Evolutionary conservation across 2,113 vertebrate genomes (phyloP).

Genomic region (Gorilla gorilla): DNA sequence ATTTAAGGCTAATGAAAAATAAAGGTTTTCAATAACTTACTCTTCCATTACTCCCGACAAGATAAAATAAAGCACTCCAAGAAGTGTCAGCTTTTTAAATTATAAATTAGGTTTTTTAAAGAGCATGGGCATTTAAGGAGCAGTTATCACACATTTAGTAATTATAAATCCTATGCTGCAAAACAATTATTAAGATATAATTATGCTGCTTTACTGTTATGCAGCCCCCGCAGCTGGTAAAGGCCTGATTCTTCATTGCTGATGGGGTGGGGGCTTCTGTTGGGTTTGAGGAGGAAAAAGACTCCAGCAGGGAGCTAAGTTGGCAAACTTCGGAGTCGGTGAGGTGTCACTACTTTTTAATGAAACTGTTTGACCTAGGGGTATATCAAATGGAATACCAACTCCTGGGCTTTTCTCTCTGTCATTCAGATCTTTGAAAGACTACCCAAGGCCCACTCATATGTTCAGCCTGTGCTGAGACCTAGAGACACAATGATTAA

Average conservation of each 20-base stretch:
- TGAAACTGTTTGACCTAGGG: rapidly evolving
- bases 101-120: conserved; percentile 93
- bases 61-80: conserved; percentile 90
- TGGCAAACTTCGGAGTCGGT: rapidly evolving
- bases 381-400: rapidly evolving
- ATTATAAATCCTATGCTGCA: conserved; percentile 92
- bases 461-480: not conserved
- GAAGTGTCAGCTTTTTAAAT: conserved; percentile 92
- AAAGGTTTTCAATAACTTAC: conserved; percentile 91
- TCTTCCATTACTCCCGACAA: conserved; percentile 91
- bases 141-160: conserved; percentile 93
- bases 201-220: conserved; percentile 79
- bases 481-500: not conserved
- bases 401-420: rapidly evolving
- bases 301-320: rapidly evolving
- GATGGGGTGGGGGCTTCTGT: not conserved
- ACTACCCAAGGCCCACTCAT: rapidly evolving
- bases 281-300: not conserved
- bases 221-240: conserved; percentile 76
- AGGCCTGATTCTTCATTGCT: conserved; percentile 63
- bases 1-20: conserved; percentile 97
- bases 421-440: not conserved
- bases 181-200: conserved; percentile 88
- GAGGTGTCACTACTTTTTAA: not conserved
- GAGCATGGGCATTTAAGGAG: conserved; percentile 90